Conservation (phyloP, 2,797 vertebrate genomes). For the Sphenopsis melanotis region DNA sequence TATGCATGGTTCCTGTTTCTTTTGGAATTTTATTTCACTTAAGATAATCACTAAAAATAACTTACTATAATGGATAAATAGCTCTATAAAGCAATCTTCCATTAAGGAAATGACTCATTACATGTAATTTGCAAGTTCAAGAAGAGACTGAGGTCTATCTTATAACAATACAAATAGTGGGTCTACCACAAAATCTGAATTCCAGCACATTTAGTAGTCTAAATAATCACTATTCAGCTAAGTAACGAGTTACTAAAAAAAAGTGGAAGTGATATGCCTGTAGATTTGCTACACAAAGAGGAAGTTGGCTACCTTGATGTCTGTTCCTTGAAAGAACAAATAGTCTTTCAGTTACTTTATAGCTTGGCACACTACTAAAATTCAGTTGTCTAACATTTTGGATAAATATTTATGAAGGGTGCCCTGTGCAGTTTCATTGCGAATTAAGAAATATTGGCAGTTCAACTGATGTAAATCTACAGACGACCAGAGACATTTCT, state of each 20-base stretch:
- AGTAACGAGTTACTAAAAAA: neutral
- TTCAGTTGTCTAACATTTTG: constrained; percentile 61
- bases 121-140: constrained; percentile 51
- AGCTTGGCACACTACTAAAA: constrained; percentile 61
- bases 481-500: constrained; percentile 74
- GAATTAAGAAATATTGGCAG: constrained; percentile 74
- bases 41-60: constrained; percentile 59
- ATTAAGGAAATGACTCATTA: constrained; percentile 61
- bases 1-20: constrained; percentile 24
- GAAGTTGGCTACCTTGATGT: constrained; percentile 28
- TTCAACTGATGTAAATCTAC: constrained; percentile 78
- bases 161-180: constrained; percentile 37
- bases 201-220: constrained; percentile 19
- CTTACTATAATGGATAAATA: constrained; percentile 53
- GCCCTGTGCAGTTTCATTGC: constrained; percentile 68
- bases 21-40: constrained; percentile 44
- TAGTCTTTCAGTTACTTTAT: constrained; percentile 61
- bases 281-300: neutral
- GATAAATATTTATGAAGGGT: constrained; percentile 71
- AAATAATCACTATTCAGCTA: constrained; percentile 32
- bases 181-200: constrained; percentile 1
- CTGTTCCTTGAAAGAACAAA: constrained; percentile 61
- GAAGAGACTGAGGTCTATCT: constrained; percentile 37
- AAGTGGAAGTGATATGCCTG: neutral
- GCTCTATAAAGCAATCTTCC: constrained; percentile 38